These are phyloP conservation scores for Lithosia quadra DNA, from an alignment of 2,888 invertebrate genomes.

Conservation along the genomic window DNA sequence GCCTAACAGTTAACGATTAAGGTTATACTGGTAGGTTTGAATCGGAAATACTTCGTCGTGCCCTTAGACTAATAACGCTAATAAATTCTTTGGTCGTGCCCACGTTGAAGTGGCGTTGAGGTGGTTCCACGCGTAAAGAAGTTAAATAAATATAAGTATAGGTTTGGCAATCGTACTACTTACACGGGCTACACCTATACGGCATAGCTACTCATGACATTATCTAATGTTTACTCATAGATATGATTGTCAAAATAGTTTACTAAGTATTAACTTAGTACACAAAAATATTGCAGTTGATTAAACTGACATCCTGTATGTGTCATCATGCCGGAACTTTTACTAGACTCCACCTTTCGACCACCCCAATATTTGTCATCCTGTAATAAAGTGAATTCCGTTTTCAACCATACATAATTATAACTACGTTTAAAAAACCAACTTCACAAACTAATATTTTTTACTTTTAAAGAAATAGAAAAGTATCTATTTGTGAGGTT, in stretches of 20 bases:
- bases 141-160: background rate
- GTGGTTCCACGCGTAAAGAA: background rate
- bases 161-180: background rate
- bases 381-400: background rate
- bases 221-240: background rate
- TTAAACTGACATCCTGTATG: conserved; percentile 6
- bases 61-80: too few relatives aligned
- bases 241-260: background rate
- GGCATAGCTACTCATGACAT: background rate
- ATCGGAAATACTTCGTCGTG: too few relatives aligned
- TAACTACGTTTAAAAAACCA: too few relatives aligned
- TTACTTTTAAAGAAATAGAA: too few relatives aligned
- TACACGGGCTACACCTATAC: background rate
- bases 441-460: too few relatives aligned
- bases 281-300: conserved; percentile 1
- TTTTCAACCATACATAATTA: background rate
- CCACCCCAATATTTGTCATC: background rate
- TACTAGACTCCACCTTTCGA: background rate
- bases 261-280: background rate
- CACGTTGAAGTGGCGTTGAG: too few relatives aligned
- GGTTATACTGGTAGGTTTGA: too few relatives aligned
- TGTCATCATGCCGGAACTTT: background rate
- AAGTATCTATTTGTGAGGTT: too few relatives aligned
- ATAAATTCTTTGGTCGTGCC: too few relatives aligned
- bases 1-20: too few relatives aligned